Base-by-base conservation (phyloP, 2,113 vertebrate genomes). In the Condylura cristata region DNA sequence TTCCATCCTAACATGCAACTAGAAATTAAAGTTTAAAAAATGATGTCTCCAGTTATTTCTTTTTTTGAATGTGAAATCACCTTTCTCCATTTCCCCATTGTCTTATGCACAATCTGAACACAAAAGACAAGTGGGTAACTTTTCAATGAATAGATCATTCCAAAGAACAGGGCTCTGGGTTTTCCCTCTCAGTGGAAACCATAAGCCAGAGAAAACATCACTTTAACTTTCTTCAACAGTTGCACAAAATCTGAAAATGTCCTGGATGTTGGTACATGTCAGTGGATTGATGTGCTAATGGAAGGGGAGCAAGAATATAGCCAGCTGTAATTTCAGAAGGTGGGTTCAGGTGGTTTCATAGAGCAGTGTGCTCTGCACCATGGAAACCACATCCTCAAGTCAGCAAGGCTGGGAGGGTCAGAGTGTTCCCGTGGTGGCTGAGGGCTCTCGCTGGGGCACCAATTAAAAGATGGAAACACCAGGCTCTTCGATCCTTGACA, bases 301-400 rank as follows among this genome's bases (percentile, higher is more conserved):
- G 56, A 88, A 86, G 89, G 95, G 93, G 96, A 94, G 93, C 65
- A 91, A 89, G 80, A 58, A 56, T 44, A 58, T 66, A 71, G 68
- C 53, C 66, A 13, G 51, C 78, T 91, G 83, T 95, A 80, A 96
- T 95, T 96, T 97, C 86, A 96, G 91, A 86, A 95, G 94, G 58
- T 89, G 93, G 60, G 89, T 96, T 97, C 89, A 94, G 96, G 91
- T 93, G 95, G 75, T 93, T 94, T 96, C 60, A 51, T 70, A 70
- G 74, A 95, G 82, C 82, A 97, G 80, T 89, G 75, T 81, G 74
- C 68, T 65, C 86, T 81, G 41, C 51, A 86, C 68, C 32, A n/a
- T 71, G 58, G 86, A 89, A 65, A 39, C 78, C 86, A 85, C 26
- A 83, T 80, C 79, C 95, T 96, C 93, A 94, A 95, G 79, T 86